Base-by-base conservation (phyloP, 2,888 invertebrate genomes). In the Mongoloraphidia duomilia region DNA sequence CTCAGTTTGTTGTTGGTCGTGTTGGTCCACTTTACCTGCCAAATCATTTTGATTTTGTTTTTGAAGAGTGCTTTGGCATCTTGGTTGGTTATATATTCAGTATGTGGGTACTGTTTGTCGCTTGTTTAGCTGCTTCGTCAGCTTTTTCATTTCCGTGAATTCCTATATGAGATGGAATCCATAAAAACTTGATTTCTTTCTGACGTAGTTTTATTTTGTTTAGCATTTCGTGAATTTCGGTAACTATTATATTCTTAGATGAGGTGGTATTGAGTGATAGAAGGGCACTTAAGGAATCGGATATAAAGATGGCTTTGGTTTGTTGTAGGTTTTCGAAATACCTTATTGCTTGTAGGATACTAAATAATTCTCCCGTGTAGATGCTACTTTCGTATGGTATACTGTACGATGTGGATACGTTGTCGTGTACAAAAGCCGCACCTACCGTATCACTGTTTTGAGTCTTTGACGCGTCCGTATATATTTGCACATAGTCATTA, bases 101-200 rank as follows among this genome's bases (percentile, higher is more conserved):
- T 38, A 2, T 36, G 42, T 12, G 10, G 8, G 17, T 5, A 11
- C 12, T 8, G 8, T 10, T 36, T n/a, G 45, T 36, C 5, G 40
- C 40, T n/a, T 40, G 12, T 49, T 46, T 39, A 17, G 49, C 49
- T n/a, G 34, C 34, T 40, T 5, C 26, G 35, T 49, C 49, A 8
- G 45, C 48, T 48, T 41, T 33, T 36, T 48, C 42, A 10, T 48
- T 48, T 47, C 40, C 47, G 2, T 41, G 13, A 41, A 41, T 47
- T 47, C 41, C 40, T n/a, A 10, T 14, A 37, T 47, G 47, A 8
- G 47, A 47, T 26, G 47, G 47, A 8, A 47, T 40, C 41, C 41
- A 47, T 26, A 33, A 17, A 14, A 48, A 44, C 8, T 12, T 12
- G 34, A 48, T 48, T 43, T 48, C 10, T 44, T 43, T 41, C 8